Percentiles rank a stretch among this genome's conserved stretches.
Evolutionary conservation across 2,113 vertebrate species (phyloP).

Genomic region (Dipodomys ordii): DNA sequence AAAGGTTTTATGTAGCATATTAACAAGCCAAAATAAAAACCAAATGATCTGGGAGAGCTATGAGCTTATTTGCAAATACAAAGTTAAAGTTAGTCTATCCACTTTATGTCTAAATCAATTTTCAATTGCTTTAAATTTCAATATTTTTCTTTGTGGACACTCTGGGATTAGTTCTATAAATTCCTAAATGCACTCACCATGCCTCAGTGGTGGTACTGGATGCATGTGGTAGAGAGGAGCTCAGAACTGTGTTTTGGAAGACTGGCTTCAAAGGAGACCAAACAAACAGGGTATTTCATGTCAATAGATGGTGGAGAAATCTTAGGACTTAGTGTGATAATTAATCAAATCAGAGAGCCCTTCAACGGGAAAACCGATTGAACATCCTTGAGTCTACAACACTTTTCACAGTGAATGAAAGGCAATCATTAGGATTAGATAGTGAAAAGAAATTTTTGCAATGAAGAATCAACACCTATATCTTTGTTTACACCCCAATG

Average conservation of each 20-base stretch:
- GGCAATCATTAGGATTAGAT: background rate
- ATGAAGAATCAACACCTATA: background rate
- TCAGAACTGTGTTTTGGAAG: background rate
- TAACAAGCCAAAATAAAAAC: constrained; percentile 73
- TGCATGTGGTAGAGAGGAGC: background rate
- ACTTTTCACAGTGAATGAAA: background rate
- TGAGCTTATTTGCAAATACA: constrained; percentile 64
- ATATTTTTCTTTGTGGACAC: constrained; percentile 40
- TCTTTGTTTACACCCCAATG: background rate
- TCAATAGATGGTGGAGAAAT: background rate
- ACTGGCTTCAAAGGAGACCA: background rate
- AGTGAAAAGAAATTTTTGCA: too few species aligned
- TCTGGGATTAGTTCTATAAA: constrained; percentile 53
- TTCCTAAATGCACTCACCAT: background rate
- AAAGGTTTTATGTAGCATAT: constrained; percentile 62
- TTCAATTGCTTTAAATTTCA: constrained; percentile 65
- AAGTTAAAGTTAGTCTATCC: constrained; percentile 52
- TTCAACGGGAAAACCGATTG: background rate
- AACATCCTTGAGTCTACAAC: background rate
- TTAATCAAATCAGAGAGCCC: background rate
- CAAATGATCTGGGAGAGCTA: constrained; percentile 63
- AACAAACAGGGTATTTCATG: background rate
- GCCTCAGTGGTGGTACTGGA: background rate
- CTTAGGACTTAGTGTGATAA: background rate
- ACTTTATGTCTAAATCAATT: constrained; percentile 72